A percentile compares a stretch with the other conserved stretches of the same genome.
Evolutionary conservation across 2,113 vertebrate species (phyloP).

Genomic region (Alligator mississippiensis): DNA sequence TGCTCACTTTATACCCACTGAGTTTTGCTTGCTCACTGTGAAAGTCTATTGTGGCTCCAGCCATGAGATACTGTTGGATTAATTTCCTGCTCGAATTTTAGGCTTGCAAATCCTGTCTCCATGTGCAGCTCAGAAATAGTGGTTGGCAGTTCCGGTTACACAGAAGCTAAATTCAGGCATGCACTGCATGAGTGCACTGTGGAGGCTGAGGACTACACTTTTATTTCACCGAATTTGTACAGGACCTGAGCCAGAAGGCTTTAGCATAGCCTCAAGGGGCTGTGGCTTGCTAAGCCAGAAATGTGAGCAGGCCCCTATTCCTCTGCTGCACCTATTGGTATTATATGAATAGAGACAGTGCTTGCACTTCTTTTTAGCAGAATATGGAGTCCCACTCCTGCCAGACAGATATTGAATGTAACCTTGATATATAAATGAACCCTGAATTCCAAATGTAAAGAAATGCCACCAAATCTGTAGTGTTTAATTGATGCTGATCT

Average conservation of each 20-base stretch:
- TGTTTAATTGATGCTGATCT: not conserved
- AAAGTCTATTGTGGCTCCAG: not conserved
- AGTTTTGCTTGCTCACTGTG: not conserved
- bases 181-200: rapidly evolving
- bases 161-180: not conserved
- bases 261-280: rapidly evolving
- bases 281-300: not conserved
- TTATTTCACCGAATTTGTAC: not conserved
- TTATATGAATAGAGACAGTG: not conserved
- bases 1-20: not conserved
- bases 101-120: not conserved
- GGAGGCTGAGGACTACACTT: not conserved
- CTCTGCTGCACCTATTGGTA: not conserved
- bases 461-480: not conserved
- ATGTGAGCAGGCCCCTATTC: not conserved
- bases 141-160: not conserved
- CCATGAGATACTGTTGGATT: not conserved
- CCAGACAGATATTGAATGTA: no score
- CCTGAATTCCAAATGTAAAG: not conserved
- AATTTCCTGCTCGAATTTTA: not conserved
- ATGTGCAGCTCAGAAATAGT: not conserved
- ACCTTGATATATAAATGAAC: not conserved
- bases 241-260: not conserved
- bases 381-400: not conserved
- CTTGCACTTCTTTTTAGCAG: not conserved